phyloP scores from a whole-genome alignment of 2,888 invertebrate genomes.

The Marronus borbonicus region DNA sequence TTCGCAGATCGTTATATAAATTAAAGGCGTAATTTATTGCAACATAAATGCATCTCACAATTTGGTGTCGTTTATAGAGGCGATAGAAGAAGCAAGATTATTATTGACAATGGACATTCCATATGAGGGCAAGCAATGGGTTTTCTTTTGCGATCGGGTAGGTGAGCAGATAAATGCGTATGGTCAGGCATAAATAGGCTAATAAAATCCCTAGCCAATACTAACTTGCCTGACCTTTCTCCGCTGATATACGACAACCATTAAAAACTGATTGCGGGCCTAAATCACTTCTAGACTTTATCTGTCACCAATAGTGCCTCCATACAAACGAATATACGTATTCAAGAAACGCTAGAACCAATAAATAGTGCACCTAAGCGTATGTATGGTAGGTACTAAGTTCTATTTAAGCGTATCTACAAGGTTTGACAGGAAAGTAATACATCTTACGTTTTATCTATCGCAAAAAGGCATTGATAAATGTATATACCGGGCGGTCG shows the following conservation, averaged over 20 bases:
- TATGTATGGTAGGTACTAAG: neutral
- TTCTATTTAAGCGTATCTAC: neutral
- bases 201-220: slow-evolving; percentile 35
- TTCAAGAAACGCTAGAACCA: slow-evolving; percentile 38
- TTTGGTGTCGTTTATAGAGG: neutral
- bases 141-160: slow-evolving; percentile 13
- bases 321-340: slow-evolving; percentile 28
- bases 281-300: slow-evolving; percentile 42
- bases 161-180: slow-evolving; percentile 30
- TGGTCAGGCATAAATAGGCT: slow-evolving; percentile 28
- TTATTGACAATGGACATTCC: slow-evolving; percentile 9
- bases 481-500: too few relatives aligned
- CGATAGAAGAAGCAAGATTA: neutral
- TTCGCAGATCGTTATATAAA: too few relatives aligned
- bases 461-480: too few relatives aligned
- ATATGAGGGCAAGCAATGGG: neutral
- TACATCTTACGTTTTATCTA: neutral
- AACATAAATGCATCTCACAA: neutral
- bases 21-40: too few relatives aligned
- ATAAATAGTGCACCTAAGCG: slow-evolving; percentile 17
- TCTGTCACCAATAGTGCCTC: slow-evolving; percentile 44
- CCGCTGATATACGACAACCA: slow-evolving; percentile 31
- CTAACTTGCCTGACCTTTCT: slow-evolving; percentile 37
- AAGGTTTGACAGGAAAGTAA: slow-evolving; percentile 4
- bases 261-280: slow-evolving; percentile 35